Conservation (phyloP, 2,113 vertebrate species). For the Elephantulus edwardii region DNA sequence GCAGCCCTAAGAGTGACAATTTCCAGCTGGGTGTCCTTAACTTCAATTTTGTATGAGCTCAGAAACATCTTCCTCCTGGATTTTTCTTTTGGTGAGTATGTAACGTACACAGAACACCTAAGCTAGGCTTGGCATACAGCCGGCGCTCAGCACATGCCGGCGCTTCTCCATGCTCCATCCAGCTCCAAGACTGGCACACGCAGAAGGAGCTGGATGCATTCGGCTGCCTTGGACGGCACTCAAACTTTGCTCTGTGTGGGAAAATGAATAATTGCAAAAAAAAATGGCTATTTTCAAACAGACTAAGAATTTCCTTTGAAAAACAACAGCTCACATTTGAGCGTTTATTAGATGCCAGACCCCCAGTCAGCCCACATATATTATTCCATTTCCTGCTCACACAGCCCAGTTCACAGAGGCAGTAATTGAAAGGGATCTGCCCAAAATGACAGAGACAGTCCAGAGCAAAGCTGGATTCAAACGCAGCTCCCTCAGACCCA, state of each 20-base stretch:
- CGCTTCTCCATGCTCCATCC: background rate
- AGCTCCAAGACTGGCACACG: background rate
- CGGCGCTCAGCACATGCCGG: background rate
- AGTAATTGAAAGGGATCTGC: background rate
- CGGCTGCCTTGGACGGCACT: background rate
- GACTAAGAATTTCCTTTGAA: background rate
- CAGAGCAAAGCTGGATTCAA: accelerated
- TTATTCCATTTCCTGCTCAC: background rate
- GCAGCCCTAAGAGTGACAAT: background rate
- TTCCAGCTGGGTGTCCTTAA: background rate
- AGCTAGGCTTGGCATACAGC: background rate
- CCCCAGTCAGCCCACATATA: background rate
- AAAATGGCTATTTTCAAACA: slow-evolving; percentile 37
- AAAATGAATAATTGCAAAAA: background rate
- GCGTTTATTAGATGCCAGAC: background rate
- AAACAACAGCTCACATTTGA: background rate
- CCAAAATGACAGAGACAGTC: background rate
- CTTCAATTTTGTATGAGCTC: background rate
- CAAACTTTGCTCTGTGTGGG: background rate
- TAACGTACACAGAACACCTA: background rate
- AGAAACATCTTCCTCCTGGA: background rate
- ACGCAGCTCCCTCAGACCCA: accelerated
- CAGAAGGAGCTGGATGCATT: background rate
- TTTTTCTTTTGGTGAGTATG: background rate
- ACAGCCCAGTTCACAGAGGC: background rate